phyloP scores from a whole-genome alignment of 2,113 vertebrate species.

The Dipodomys merriami region DNA sequence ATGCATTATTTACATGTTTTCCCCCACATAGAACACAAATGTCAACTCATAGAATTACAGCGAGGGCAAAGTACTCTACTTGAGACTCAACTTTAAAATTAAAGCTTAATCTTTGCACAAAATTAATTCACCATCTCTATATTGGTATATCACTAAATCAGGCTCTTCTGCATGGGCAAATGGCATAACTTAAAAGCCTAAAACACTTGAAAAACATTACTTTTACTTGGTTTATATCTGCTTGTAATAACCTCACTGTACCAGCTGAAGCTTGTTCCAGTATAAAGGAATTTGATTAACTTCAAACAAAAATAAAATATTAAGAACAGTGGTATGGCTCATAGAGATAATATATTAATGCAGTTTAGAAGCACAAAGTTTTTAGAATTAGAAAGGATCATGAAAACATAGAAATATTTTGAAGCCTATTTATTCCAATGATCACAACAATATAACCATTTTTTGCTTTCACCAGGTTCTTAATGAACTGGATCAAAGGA shows the following conservation, averaged over 20 bases:
- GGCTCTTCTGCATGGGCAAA: conserved; percentile 12
- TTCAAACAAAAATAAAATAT: conserved; percentile 71
- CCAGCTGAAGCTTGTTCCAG: conserved; percentile 30
- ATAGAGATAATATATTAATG: conserved; percentile 14
- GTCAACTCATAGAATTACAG: conserved; percentile 21
- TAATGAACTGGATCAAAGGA: neutral
- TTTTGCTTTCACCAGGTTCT: conserved; percentile 36
- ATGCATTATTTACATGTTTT: neutral
- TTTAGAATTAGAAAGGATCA: conserved; percentile 28
- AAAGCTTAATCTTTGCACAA: neutral
- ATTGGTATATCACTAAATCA: neutral
- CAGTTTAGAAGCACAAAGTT: conserved; percentile 38
- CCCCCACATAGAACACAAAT: conserved; percentile 1
- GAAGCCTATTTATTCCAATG: neutral
- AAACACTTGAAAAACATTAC: conserved; percentile 52
- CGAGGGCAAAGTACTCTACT: neutral
- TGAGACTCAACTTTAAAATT: neutral
- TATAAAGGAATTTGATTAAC: conserved; percentile 54
- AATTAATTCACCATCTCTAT: conserved; percentile 37
- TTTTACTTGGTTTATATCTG: conserved; percentile 52
- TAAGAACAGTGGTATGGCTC: neutral
- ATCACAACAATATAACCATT: conserved; percentile 36
- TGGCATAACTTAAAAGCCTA: conserved; percentile 39
- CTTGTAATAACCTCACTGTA: conserved; percentile 41
- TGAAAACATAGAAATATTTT: conserved; percentile 30